Conservation (phyloP, 2,113 vertebrate genomes). For the Salvator merianae region DNA sequence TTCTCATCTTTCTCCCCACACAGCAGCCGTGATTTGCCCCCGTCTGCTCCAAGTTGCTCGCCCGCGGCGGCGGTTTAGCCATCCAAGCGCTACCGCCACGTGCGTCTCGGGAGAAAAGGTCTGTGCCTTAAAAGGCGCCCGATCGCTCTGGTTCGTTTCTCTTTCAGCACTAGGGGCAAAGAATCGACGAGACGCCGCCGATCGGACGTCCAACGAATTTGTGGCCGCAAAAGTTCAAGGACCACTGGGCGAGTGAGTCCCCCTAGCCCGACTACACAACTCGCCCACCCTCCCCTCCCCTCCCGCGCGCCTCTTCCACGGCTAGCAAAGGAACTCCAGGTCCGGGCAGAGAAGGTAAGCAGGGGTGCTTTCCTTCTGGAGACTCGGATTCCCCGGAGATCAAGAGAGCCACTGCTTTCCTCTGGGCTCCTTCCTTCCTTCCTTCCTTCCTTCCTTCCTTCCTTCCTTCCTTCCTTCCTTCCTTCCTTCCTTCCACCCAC, state of each 20-base stretch:
- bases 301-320: no score
- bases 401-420: neutral
- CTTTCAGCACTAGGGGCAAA: neutral
- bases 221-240: neutral
- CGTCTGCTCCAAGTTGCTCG: no score
- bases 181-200: neutral
- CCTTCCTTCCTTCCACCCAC: neutral
- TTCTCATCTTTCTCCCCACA: no score
- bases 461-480: neutral
- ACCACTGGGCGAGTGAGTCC: neutral
- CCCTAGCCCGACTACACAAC: neutral
- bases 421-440: no score
- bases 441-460: no score
- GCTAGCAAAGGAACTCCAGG: no score
- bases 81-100: no score
- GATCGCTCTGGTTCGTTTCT: neutral
- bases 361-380: neutral
- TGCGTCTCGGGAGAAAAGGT: fast-evolving
- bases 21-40: no score
- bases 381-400: neutral
- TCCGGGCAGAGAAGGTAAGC: neutral
- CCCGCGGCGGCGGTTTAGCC: no score
- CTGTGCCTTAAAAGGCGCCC: fast-evolving
- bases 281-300: neutral
- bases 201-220: neutral